Base-by-base conservation (phyloP, 2,113 vertebrate genomes). In the Tursiops truncatus region DNA sequence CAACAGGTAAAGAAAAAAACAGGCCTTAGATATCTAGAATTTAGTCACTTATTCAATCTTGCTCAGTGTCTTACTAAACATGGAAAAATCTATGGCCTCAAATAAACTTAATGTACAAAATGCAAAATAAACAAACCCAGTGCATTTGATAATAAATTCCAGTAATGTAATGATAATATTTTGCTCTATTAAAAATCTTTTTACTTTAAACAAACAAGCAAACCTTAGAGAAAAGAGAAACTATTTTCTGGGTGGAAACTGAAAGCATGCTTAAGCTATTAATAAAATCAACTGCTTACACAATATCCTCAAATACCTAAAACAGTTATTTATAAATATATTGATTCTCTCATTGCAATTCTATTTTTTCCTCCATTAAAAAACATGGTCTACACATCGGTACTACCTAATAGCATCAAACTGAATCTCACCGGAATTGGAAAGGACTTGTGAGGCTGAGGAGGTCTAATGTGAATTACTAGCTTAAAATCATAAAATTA, bases 401-500 rank as follows among this genome's bases (percentile, higher is more conserved):
- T 15, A 85, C 28, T 76, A 53, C 41, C 7, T 60, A 87, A 63
- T 0, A 95, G 38, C 73, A 82, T 85, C 38, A 80, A 89, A 96
- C 38, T 58, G 83, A 92, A 91, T 71, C 56, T 97, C 67, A 58
- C 33, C 50, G 74, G 13, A 89, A 94, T 20, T 60, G 33, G 7
- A 81, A 96, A 85, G 38, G 10, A 84, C 12, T 87, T 67, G 38
- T 81, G 47, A 88, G 20, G 47, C 36, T 53, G 33, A 21, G 11
- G 3, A 95, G 18, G 2, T 80, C 63, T 56, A 83, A 90, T 76
- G 50, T 94, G 86, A 70, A 2, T 86, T 88, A 93, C 47, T 84
- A 89, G 65, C 36, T 84, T 70, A 73, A 73, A 93, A 96, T 96
- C 62, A 90, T 93, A 92, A 95, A 90, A 84, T 70, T 36, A 79